phyloP scores from a whole-genome alignment of 1,140 invertebrate species.

The Asobara japonica region DNA sequence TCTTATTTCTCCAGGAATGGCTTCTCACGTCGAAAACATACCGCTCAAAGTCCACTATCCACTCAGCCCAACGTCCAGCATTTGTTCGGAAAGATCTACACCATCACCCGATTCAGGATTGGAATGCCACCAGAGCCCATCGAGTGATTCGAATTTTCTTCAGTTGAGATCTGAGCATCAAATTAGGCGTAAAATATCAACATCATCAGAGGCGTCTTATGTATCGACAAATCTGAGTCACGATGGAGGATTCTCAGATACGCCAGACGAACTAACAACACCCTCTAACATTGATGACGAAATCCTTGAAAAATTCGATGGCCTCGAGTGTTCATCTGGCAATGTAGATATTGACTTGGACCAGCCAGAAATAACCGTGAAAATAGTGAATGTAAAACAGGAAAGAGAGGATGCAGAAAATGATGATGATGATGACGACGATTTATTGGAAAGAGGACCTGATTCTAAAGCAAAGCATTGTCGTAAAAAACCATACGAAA shows the following conservation, averaged over 20 bases:
- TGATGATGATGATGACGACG: slow-evolving; percentile 37
- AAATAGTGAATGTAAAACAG: neutral
- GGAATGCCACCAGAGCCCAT: neutral
- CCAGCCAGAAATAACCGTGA: neutral
- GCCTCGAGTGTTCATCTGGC: slow-evolving; percentile 29
- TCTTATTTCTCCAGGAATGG: slow-evolving; percentile 16
- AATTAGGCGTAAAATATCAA: slow-evolving; percentile 5
- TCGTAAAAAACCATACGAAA: slow-evolving; percentile 39
- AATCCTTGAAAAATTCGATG: slow-evolving; percentile 42
- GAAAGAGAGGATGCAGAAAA: slow-evolving; percentile 24
- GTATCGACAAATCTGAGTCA: slow-evolving; percentile 8
- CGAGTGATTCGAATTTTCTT: neutral
- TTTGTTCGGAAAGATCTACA: slow-evolving; percentile 23
- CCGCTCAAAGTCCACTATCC: neutral
- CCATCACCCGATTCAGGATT: slow-evolving; percentile 5
- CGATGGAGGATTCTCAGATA: slow-evolving; percentile 22
- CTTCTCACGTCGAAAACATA: slow-evolving; percentile 1
- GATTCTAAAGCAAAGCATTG: slow-evolving; percentile 36
- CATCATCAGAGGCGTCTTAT: slow-evolving; percentile 5
- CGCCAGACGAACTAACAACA: slow-evolving; percentile 2
- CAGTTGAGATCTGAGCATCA: neutral
- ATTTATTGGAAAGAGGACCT: slow-evolving; percentile 45
- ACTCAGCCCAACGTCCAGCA: slow-evolving; percentile 19
- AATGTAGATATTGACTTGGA: neutral
- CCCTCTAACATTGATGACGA: slow-evolving; percentile 37